These are phyloP conservation scores for Chiloscyllium punctatum DNA, from an alignment of 2,797 vertebrate species.

Conservation along the genomic window DNA sequence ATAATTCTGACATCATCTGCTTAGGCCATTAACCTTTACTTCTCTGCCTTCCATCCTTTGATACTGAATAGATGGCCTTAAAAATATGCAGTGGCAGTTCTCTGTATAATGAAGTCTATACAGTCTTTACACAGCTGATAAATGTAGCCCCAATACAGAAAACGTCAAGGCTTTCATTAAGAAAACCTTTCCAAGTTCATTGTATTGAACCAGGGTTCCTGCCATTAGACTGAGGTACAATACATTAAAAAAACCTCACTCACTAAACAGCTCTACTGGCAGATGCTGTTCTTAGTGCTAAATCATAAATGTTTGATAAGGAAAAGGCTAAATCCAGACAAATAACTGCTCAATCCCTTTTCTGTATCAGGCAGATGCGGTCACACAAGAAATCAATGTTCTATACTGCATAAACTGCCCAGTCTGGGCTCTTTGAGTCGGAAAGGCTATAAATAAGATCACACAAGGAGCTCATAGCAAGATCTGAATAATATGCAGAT, in stretches of 20 bases:
- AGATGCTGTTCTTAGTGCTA: conserved; percentile 41
- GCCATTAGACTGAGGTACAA: conserved; percentile 96
- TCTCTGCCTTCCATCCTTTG: conserved; percentile 71
- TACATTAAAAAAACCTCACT: conserved; percentile 54
- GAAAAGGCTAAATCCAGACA: conserved; percentile 59
- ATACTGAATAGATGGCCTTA: conserved; percentile 82
- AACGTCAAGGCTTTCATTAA: conserved; percentile 98
- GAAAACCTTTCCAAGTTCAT: conserved; percentile 84
- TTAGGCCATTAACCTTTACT: background rate
- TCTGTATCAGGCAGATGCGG: conserved; percentile 91
- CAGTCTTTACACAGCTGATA: conserved; percentile 68
- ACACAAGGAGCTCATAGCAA: background rate
- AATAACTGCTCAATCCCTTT: conserved; percentile 66
- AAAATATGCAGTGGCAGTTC: conserved; percentile 79
- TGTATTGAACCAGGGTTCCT: conserved; percentile 85
- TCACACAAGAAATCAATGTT: conserved; percentile 93
- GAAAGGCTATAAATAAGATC: conserved; percentile 34
- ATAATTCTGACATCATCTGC: conserved; percentile 25
- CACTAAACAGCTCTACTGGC: conserved; percentile 19
- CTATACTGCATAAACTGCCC: conserved; percentile 75
- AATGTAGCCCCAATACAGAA: conserved; percentile 80
- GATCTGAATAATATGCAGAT: conserved; percentile 21
- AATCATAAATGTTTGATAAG: conserved; percentile 73
- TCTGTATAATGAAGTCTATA: conserved; percentile 84
- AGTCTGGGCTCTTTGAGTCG: conserved; percentile 54